phyloP scores from a whole-genome alignment of 2,888 invertebrate species.

The Protodeltote pygarga region DNA sequence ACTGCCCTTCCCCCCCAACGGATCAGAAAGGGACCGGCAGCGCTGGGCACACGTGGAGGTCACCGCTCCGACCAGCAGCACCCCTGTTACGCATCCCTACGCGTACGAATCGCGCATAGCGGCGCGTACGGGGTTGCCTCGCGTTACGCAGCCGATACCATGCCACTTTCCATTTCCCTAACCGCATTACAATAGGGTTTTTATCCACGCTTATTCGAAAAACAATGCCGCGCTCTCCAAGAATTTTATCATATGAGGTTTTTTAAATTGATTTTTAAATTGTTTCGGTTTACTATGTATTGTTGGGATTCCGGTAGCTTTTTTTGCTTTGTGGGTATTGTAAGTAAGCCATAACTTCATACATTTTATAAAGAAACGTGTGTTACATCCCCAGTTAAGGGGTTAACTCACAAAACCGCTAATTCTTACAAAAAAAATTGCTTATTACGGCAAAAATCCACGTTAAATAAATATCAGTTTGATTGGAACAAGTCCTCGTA shows the following conservation, averaged over 20 bases:
- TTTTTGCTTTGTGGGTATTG: background rate
- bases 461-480: too few relatives aligned
- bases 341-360: background rate
- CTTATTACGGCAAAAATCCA: too few relatives aligned
- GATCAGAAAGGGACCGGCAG: too few relatives aligned
- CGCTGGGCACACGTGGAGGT: too few relatives aligned
- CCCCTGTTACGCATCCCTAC: slow-evolving; percentile 56
- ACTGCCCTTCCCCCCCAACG: too few relatives aligned
- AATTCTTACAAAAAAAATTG: too few relatives aligned
- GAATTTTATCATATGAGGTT: slow-evolving; percentile 53
- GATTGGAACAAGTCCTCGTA: too few relatives aligned
- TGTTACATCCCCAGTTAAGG: too few relatives aligned
- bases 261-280: slow-evolving; percentile 18
- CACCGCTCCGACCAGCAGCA: background rate
- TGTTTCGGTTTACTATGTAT: slow-evolving; percentile 10
- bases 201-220: slow-evolving; percentile 58
- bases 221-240: slow-evolving; percentile 55
- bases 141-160: slow-evolving; percentile 77
- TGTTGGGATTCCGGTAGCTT: background rate
- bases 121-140: slow-evolving; percentile 75
- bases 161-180: slow-evolving; percentile 81
- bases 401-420: too few relatives aligned
- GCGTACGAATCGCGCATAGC: slow-evolving; percentile 73
- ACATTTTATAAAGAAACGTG: too few relatives aligned
- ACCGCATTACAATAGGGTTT: slow-evolving; percentile 69